Percentiles rank a stretch among this genome's conserved stretches.
Conservation (phyloP, 2,888 invertebrate genomes). For the Synergus laeviventris region DNA sequence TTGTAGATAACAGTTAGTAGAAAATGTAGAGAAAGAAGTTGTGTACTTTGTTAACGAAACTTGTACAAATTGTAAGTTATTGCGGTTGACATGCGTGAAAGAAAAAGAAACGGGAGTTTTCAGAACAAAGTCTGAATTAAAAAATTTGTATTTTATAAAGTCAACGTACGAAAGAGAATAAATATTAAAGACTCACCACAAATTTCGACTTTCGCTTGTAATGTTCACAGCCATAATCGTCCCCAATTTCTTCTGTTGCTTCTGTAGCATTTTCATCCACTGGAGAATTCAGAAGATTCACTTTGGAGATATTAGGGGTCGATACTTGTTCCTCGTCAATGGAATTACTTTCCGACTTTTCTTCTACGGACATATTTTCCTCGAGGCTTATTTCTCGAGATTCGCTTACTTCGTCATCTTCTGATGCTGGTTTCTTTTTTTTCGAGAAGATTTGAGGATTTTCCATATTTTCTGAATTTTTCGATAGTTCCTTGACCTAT, state of each 20-base stretch:
- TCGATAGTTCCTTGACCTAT: background rate
- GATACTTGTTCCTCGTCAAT: background rate
- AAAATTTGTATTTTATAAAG: background rate
- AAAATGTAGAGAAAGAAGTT: background rate
- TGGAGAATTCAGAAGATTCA: background rate
- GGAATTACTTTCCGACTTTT: constrained; percentile 6
- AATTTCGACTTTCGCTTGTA: constrained; percentile 91
- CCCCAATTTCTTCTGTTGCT: constrained; percentile 26
- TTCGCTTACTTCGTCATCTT: background rate
- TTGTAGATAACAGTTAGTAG: background rate
- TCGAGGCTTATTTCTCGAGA: constrained; percentile 30
- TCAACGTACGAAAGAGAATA: background rate
- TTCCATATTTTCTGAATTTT: constrained; percentile 6
- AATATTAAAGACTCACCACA: constrained; percentile 81
- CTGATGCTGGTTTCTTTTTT: background rate
- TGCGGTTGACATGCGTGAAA: background rate
- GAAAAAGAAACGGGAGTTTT: background rate
- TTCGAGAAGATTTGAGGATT: background rate
- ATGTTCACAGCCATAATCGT: constrained; percentile 84
- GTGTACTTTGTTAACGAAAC: background rate
- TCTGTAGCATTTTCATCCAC: constrained; percentile 1
- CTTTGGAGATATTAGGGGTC: background rate
- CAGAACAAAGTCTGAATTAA: background rate
- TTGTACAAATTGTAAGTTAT: constrained; percentile 3
- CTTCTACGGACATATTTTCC: background rate